Base-by-base conservation (phyloP, 1,140 invertebrate species). In the Camponotus floridanus region DNA sequence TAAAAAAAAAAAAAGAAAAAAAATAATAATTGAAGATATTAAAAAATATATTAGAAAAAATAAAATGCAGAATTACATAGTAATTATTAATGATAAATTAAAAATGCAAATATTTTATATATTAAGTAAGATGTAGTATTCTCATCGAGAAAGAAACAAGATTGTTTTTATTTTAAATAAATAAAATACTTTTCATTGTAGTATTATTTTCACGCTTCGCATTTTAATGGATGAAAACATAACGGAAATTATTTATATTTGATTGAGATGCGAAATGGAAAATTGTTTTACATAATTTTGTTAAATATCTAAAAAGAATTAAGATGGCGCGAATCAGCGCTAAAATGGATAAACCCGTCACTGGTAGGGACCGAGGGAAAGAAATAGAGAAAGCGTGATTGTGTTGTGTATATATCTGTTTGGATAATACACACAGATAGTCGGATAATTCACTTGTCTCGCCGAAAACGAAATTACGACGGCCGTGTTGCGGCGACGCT, bases 381-480 rank as follows among this genome's bases (percentile, higher is more conserved):
- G 15, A 18, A 15, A 48, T 11, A 48, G 13, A 51, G 13, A 48
- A 4, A 51, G 48, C 48, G 15, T 18, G 48, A 15, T 51, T 26
- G 42, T 57, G 55, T 87, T 84, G 84, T 48, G 15, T 61, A 18
- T 62, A 61, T 67, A 15, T 36, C 80, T 86, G 73, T 90, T 90
- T 90, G 86, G 88, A 88, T 90, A 90, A 88, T 88, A 88, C 89
- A 90, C 88, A 90, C 88, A 73, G 88, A 86, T 90, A 90, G 88
- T 90, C 88, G 74, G 83, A 90, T 90, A 90, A 90, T 90, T 90
- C 83, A 90, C 89, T 90, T 90, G 89, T 90, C 88, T 90, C 88
- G 88, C 67, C 73, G 76, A 90, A 90, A 90, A 90, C 90, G 88
- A 90, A 90, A 90, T 90, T 90, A 90, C 88, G 88, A 85, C 80